Base-by-base conservation (phyloP, 2,113 vertebrate species). In the Gymnogyps californianus region DNA sequence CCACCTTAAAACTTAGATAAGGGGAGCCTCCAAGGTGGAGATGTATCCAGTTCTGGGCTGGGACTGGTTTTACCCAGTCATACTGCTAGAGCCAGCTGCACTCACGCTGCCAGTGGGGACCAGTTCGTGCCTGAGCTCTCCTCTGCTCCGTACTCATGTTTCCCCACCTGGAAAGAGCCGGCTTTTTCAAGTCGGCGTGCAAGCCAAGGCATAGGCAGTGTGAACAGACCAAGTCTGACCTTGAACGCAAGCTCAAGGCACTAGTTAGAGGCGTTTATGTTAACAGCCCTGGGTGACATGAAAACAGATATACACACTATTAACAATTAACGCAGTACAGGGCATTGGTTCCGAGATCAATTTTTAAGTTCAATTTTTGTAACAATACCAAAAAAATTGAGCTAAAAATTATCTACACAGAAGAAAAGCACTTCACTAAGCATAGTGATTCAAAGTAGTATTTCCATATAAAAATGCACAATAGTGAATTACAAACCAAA, bases 91-190 rank as follows among this genome's bases (percentile, higher is more conserved):
- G 49, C 69, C 65, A 65, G 88, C 89, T 65, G 76, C 21, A 9
- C 69, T 84, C 31, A 5, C 10, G 6, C 44, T 57, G 77, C 76
- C 88, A 38, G 89, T 0, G 16, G 59, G 62, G 83, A 96, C 89
- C 96, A 91, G 89, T 40, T 44, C 6, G 0, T 29, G 69, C 65
- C 88, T 28, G 36, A 88, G 94, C 57, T 66, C 16, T 62, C 59
- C 82, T 51, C 83, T 7, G 38, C 49, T 36, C 65, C 0, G 1
- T 7, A 6, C 44, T 66, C 36, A 2, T 11, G 65, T 18, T 22
- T 65, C 91, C 51, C 70, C 93, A 95, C 90, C 96, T 90, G 96
- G 75, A 69, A 77, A 26, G 87, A 51, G 90, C 87, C 36, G 46
- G 62, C n/a, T 71, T 42, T 36, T 14, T 28, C 49, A n/a, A 57